Conservation (phyloP, 2,113 vertebrate species). For the Sakesphorus luctuosus region DNA sequence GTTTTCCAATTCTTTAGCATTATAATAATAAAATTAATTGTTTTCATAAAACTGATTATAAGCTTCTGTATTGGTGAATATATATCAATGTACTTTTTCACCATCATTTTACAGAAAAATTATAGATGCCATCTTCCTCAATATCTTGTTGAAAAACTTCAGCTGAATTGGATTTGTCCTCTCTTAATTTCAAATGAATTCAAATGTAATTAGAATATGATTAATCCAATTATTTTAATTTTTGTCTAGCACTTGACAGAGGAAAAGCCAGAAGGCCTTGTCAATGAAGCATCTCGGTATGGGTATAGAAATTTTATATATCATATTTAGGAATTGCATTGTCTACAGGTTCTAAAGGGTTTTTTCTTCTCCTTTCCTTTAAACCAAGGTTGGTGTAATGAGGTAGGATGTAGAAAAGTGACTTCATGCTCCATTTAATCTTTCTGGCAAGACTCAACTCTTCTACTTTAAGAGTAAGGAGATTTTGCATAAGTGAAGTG, state of each 20-base stretch:
- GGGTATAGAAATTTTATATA: neutral
- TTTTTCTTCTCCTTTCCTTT: neutral
- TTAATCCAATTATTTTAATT: slow-evolving; percentile 32
- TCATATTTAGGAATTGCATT: neutral
- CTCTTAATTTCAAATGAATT: neutral
- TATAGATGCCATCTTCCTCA: neutral
- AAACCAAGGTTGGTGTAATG: neutral
- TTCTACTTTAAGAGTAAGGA: neutral
- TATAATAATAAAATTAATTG: neutral
- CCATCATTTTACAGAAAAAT: neutral
- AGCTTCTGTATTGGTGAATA: neutral
- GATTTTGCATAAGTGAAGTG: neutral
- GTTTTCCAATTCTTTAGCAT: neutral
- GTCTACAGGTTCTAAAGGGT: neutral
- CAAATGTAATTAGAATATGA: neutral
- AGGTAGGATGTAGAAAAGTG: neutral
- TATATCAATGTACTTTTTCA: neutral
- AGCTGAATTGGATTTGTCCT: neutral
- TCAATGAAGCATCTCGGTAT: slow-evolving; percentile 95
- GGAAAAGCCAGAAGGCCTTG: slow-evolving; percentile 87
- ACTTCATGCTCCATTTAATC: neutral
- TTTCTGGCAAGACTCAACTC: neutral
- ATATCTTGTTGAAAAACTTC: neutral
- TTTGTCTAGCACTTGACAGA: slow-evolving; percentile 87
- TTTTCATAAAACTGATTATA: neutral